A percentile compares a stretch with the other conserved stretches of the same genome.
phyloP scores from a whole-genome alignment of 1,140 invertebrate species.

The Drosophila pruinosa region DNA sequence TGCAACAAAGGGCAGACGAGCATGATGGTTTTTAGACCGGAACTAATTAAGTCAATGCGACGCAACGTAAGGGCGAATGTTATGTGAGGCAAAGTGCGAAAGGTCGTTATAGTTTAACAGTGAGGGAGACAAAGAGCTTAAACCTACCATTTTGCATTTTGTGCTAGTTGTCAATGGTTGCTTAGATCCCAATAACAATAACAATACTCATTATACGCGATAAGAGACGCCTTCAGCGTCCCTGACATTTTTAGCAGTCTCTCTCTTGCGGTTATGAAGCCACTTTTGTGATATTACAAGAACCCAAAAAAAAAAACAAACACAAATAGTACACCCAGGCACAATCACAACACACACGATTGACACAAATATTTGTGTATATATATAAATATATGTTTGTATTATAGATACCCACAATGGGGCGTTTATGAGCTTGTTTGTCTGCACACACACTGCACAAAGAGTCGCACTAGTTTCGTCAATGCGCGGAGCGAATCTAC shows the following conservation, averaged over 20 bases:
- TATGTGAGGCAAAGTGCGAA: constrained; percentile 11
- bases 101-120: neutral
- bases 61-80: neutral
- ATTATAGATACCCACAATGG: constrained; percentile 14
- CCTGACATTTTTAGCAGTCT: constrained; percentile 41
- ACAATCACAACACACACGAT: neutral
- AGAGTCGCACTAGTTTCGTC: constrained; percentile 2
- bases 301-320: neutral
- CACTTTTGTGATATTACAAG: constrained; percentile 44
- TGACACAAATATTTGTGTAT: neutral
- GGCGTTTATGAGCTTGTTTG: constrained; percentile 39
- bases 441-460: neutral
- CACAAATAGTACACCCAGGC: constrained; percentile 42
- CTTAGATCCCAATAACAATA: constrained; percentile 28
- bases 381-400: constrained; percentile 26
- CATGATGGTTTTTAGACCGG: constrained; percentile 43
- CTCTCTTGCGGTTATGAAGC: neutral
- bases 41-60: constrained; percentile 24
- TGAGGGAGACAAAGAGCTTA: neutral
- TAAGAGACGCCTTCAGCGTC: constrained; percentile 12
- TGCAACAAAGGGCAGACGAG: neutral
- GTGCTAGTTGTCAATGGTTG: constrained; percentile 38
- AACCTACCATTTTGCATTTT: constrained; percentile 54
- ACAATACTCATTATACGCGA: constrained; percentile 1
- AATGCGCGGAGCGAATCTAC: constrained; percentile 5